Evolutionary conservation across 2,888 invertebrate genomes (phyloP), one percentile per base, ranked within the genome.

Genomic region (Orthosia cruda): DNA sequence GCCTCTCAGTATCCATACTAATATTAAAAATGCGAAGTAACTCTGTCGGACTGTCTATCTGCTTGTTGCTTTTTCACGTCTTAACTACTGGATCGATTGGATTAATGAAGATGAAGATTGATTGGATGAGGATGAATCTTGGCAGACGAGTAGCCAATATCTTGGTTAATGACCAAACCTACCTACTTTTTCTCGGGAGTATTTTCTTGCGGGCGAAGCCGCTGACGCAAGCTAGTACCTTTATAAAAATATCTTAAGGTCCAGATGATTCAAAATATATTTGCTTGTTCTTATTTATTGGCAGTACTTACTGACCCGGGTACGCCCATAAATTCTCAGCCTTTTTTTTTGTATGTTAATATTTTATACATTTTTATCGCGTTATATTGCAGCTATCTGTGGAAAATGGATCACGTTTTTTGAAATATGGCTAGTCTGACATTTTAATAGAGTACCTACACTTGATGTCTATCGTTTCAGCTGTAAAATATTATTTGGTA

Each of bases 301-400:
- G n/a, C 9, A 52, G 49, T 49, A 70, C 61, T 77, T 57, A 59
- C 72, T 77, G 72, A 71, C 78, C 78, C 67, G n/a, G 66, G 49
- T 50, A 55, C 40, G 58, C 57, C 67, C 63, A 77, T 80, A 78
- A 80, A 83, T 80, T 47, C 49, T 57, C 55, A 32, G 26, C 61
- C 79, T 45, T 61, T 83, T n/a, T n/a, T n/a, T 80, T 83, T 71
- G 52, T 64, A 71, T 77, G 77, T 82, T 70, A 77, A 83, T 83
- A 83, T 80, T 83, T 83, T 71, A 47, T 67, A 83, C 62, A 67
- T 50, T 83, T 82, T 80, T 78, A 71, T 80, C 63, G 63, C 63
- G 71, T 77, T 77, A 72, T 68, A 78, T 83, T 78, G 83, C 79
- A 83, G 79, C 67, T 83, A 78, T 73, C 79, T 78, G 83, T 47